phyloP scores from a whole-genome alignment of 2,113 vertebrate species.

The Etheostoma cragini region DNA sequence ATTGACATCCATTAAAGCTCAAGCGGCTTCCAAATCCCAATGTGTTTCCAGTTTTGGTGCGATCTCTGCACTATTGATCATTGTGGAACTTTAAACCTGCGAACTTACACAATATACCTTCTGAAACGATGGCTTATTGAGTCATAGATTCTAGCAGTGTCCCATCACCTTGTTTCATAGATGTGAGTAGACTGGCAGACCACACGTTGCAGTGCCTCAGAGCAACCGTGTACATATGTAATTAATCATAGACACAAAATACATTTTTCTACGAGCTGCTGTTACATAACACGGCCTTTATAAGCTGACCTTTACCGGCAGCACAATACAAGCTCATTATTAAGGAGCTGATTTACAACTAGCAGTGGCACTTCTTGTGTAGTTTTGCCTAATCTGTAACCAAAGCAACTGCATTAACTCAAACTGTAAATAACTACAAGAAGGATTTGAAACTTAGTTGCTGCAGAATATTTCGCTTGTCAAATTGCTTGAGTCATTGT shows the following conservation, averaged over 20 bases:
- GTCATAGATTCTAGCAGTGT: not conserved
- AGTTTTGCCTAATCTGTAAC: slow-evolving; percentile 13
- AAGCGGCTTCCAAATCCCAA: not conserved
- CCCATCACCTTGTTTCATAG: not conserved
- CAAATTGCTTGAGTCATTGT: not conserved
- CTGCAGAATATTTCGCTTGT: not conserved
- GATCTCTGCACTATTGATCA: not conserved
- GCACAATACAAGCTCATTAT: slow-evolving; percentile 52
- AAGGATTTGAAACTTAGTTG: not conserved
- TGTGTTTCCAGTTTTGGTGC: not conserved
- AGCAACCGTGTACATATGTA: not conserved
- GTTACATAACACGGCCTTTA: slow-evolving; percentile 16
- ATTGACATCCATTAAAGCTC: not conserved
- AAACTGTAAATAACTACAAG: not conserved
- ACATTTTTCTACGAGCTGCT: not conserved
- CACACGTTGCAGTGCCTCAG: not conserved
- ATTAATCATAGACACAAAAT: not conserved
- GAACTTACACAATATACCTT: not conserved
- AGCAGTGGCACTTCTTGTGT: slow-evolving; percentile 2
- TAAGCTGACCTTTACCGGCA: slow-evolving; percentile 2
- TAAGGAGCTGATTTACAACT: slow-evolving; percentile 54
- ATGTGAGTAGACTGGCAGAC: not conserved
- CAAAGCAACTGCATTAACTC: slow-evolving; percentile 26
- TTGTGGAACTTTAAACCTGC: not conserved
- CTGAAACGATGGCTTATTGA: not conserved